phyloP scores from a whole-genome alignment of 2,797 vertebrate species.

The Catharus ustulatus region DNA sequence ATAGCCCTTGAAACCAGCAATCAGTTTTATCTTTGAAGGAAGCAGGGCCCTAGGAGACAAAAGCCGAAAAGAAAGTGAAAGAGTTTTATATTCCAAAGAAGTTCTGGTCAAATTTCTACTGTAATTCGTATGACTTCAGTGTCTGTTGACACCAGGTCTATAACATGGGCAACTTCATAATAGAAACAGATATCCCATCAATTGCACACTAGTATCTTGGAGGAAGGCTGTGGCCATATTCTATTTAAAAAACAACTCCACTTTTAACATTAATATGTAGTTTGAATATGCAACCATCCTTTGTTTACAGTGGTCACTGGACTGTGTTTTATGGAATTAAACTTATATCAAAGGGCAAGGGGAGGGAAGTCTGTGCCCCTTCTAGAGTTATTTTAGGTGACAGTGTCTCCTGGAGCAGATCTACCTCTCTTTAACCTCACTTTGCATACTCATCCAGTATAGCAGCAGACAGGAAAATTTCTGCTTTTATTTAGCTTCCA shows the following conservation, averaged over 20 bases:
- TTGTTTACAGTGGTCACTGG: neutral
- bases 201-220: neutral
- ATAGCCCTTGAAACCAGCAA: neutral
- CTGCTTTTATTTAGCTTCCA: constrained; percentile 39
- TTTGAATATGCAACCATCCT: neutral
- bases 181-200: neutral
- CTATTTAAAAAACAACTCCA: neutral
- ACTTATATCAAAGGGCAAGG: accelerated
- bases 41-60: neutral
- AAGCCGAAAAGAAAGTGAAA: neutral
- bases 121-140: neutral
- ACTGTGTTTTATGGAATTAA: neutral
- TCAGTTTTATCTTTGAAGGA: constrained; percentile 6
- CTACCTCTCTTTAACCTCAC: neutral
- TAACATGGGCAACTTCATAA: neutral
- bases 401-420: neutral
- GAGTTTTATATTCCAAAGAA: constrained; percentile 24
- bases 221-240: neutral
- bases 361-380: neutral
- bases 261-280: neutral
- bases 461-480: constrained; percentile 27
- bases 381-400: neutral
- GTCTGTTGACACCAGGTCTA: neutral
- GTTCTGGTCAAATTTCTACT: neutral
- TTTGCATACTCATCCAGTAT: neutral